Percentiles rank a stretch among this genome's conserved stretches.
Conservation (phyloP, 2,888 invertebrate species). For the Limnephilus marmoratus region DNA sequence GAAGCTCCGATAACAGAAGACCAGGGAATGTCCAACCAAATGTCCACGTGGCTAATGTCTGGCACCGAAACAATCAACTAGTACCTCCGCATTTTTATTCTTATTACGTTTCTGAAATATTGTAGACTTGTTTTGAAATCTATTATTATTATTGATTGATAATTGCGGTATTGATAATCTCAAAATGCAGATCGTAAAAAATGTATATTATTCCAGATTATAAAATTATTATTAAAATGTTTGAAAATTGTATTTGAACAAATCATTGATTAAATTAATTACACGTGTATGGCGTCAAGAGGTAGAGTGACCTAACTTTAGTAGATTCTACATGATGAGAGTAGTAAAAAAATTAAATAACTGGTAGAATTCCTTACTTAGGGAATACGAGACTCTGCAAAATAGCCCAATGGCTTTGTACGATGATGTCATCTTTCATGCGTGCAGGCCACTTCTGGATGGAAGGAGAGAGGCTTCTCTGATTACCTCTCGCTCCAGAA, state of each 20-base stretch:
- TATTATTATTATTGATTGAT: neutral
- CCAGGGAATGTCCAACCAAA: neutral
- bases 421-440: too few species aligned
- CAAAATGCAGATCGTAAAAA: neutral
- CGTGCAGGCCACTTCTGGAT: too few species aligned
- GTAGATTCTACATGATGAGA: too few species aligned
- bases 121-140: slow-evolving; percentile 3
- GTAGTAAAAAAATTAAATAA: too few species aligned
- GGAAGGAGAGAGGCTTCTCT: too few species aligned
- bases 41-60: neutral
- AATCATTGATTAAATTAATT: too few species aligned
- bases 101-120: slow-evolving; percentile 32
- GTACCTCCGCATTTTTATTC: slow-evolving; percentile 17
- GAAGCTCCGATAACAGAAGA: slow-evolving; percentile 5
- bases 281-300: too few species aligned
- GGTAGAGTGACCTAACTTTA: too few species aligned
- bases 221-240: slow-evolving; percentile 4
- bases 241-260: neutral
- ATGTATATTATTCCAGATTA: neutral
- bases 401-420: too few species aligned
- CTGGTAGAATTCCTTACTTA: too few species aligned
- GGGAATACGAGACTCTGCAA: too few species aligned
- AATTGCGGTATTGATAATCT: neutral
- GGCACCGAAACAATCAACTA: neutral
- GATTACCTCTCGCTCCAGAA: too few species aligned